A percentile compares a stretch with the other conserved stretches of the same genome.
These are phyloP conservation scores for Drosophila burlai DNA, from an alignment of 1,140 invertebrate species.

Conservation along the genomic window DNA sequence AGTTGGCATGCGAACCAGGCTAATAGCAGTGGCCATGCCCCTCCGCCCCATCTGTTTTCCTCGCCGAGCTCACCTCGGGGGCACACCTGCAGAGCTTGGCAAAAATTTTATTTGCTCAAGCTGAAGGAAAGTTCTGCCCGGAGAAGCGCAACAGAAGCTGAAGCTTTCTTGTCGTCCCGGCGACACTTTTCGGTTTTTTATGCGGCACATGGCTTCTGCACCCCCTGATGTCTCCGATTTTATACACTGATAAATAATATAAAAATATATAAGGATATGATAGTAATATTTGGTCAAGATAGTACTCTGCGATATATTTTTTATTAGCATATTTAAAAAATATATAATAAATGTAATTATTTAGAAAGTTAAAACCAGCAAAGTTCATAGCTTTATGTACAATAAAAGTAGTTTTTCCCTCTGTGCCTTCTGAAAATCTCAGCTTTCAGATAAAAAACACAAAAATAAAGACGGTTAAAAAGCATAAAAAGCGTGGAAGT, in stretches of 20 bases:
- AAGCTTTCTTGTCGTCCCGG: slow-evolving; percentile 44
- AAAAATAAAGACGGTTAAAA: slow-evolving; percentile 6
- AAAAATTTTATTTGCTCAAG: slow-evolving; percentile 69
- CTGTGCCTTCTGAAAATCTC: slow-evolving; percentile 44
- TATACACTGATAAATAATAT: slow-evolving; percentile 9
- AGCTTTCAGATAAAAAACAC: slow-evolving; percentile 8
- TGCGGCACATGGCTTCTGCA: slow-evolving; percentile 2
- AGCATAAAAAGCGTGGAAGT: slow-evolving; percentile 18
- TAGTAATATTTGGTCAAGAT: neutral
- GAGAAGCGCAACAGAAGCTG: slow-evolving; percentile 42
- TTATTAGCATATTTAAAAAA: neutral
- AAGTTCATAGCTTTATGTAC: neutral
- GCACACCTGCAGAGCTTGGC: slow-evolving; percentile 27
- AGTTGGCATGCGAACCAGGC: slow-evolving; percentile 73
- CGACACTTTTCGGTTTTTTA: slow-evolving; percentile 58
- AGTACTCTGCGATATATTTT: neutral
- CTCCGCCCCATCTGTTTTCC: neutral
- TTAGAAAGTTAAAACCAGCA: neutral
- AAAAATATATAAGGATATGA: too few relatives aligned
- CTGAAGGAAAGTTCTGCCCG: slow-evolving; percentile 32
- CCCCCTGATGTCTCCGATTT: neutral
- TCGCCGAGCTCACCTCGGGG: slow-evolving; percentile 13
- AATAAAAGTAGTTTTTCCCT: slow-evolving; percentile 20
- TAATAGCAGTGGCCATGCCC: slow-evolving; percentile 49
- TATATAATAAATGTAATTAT: neutral